phyloP scores from a whole-genome alignment of 1,140 invertebrate species.

The Ruditapes philippinarum region DNA sequence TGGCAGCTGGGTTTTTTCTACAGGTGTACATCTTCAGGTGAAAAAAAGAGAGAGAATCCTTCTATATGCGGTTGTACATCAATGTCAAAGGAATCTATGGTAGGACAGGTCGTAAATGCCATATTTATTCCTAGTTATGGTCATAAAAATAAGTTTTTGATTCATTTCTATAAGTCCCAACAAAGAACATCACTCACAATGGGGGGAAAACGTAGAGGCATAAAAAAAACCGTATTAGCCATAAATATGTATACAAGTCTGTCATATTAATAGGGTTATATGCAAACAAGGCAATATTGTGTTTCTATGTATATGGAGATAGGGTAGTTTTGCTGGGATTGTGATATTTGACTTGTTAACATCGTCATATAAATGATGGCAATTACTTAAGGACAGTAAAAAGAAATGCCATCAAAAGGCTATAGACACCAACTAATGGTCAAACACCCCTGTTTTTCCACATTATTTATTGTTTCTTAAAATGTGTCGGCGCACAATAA shows the following conservation, averaged over 20 bases:
- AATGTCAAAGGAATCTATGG: constrained; percentile 10
- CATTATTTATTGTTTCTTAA: too few relatives aligned
- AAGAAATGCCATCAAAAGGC: neutral
- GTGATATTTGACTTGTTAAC: constrained; percentile 3
- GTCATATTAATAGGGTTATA: neutral
- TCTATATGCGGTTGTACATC: neutral
- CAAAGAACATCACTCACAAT: constrained; percentile 30
- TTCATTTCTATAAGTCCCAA: neutral
- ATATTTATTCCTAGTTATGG: constrained; percentile 11
- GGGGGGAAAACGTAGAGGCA: neutral
- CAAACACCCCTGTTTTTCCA: constrained; percentile 7
- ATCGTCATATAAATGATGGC: neutral
- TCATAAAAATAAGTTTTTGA: constrained; percentile 2
- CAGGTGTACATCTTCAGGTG: constrained; percentile 12
- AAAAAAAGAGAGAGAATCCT: too few relatives aligned
- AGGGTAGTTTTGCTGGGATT: neutral
- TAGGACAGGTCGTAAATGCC: neutral
- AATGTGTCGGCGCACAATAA: too few relatives aligned
- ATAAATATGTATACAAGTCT: constrained; percentile 16
- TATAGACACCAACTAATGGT: neutral
- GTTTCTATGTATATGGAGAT: neutral
- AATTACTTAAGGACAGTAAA: constrained; percentile 14
- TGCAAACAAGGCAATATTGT: neutral
- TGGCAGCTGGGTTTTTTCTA: neutral
- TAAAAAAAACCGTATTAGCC: constrained; percentile 10